phyloP scores from a whole-genome alignment of 2,797 vertebrate genomes.

The Melanogrammus aeglefinus region DNA sequence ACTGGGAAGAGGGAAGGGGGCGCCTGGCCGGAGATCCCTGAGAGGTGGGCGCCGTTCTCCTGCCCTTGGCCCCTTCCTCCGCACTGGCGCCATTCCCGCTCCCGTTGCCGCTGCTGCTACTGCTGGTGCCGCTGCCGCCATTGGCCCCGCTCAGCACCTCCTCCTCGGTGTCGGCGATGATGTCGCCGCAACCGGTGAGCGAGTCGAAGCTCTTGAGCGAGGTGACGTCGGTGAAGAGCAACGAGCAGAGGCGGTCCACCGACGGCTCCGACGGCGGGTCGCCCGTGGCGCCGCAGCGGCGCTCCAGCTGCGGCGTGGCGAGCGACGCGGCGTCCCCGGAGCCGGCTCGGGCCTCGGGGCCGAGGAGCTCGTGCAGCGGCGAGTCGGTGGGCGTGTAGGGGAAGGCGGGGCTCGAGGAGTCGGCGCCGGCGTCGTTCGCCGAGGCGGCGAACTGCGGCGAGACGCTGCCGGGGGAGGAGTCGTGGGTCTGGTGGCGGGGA shows the following conservation, averaged over 20 bases:
- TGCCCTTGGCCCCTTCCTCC: slow-evolving; percentile 45
- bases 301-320: slow-evolving; percentile 78
- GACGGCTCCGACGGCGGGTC: slow-evolving; percentile 95
- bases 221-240: slow-evolving; percentile 97
- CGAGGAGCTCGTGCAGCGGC: slow-evolving; percentile 54
- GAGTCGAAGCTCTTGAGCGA: slow-evolving; percentile 99
- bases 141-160: slow-evolving; percentile 78
- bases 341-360: slow-evolving; percentile 65
- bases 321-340: slow-evolving; percentile 64
- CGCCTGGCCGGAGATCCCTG: slow-evolving; percentile 65
- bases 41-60: slow-evolving; percentile 28
- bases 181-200: slow-evolving; percentile 97
- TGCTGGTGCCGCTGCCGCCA: slow-evolving; percentile 78
- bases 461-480: slow-evolving; percentile 46
- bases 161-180: slow-evolving; percentile 95
- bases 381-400: slow-evolving; percentile 63
- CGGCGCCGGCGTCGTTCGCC: slow-evolving; percentile 58
- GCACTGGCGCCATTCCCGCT: not conserved
- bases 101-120: slow-evolving; percentile 60
- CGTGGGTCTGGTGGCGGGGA: slow-evolving; percentile 48
- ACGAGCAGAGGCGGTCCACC: slow-evolving; percentile 84
- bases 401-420: slow-evolving; percentile 60
- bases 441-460: slow-evolving; percentile 61
- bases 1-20: slow-evolving; percentile 49
- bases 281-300: slow-evolving; percentile 78